These are phyloP conservation scores for Microtus oregoni DNA, from an alignment of 2,113 vertebrate species.

Conservation along the genomic window DNA sequence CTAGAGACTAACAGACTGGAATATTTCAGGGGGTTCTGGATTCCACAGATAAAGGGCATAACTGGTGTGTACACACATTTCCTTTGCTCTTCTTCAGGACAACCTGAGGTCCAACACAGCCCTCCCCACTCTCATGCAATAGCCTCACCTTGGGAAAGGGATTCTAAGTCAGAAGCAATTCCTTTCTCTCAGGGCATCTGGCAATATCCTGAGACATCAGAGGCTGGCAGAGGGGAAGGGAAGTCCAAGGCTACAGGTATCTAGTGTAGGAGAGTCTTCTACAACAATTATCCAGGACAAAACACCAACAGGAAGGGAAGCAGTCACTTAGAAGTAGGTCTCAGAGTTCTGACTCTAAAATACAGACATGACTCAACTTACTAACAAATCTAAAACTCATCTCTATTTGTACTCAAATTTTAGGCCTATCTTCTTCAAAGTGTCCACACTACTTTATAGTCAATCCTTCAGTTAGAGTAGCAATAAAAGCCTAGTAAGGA, in stretches of 20 bases:
- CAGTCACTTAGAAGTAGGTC: not conserved
- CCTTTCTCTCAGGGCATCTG: not conserved
- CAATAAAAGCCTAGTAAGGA: not conserved
- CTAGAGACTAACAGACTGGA: not conserved
- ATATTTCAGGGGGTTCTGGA: not conserved
- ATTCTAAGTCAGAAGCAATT: not conserved
- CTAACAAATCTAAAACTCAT: not conserved
- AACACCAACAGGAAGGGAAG: not conserved
- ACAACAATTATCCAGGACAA: not conserved
- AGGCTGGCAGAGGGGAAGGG: rapidly evolving
- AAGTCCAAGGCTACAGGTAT: not conserved
- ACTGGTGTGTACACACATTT: no score
- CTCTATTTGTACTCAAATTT: not conserved
- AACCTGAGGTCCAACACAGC: not conserved
- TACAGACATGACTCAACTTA: not conserved
- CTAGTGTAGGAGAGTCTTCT: not conserved
- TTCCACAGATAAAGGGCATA: not conserved
- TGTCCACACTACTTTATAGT: not conserved
- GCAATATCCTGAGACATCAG: not conserved
- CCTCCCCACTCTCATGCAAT: not conserved
- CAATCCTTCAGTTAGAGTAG: not conserved
- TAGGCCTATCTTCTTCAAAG: not conserved
- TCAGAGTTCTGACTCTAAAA: conserved; percentile 33
- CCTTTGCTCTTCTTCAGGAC: conserved; percentile 14
- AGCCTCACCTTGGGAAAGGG: not conserved